Evolutionary conservation across 2,888 invertebrate species (phyloP), one percentile per base, ranked within the genome.

Genomic region (Doris montereyensis): DNA sequence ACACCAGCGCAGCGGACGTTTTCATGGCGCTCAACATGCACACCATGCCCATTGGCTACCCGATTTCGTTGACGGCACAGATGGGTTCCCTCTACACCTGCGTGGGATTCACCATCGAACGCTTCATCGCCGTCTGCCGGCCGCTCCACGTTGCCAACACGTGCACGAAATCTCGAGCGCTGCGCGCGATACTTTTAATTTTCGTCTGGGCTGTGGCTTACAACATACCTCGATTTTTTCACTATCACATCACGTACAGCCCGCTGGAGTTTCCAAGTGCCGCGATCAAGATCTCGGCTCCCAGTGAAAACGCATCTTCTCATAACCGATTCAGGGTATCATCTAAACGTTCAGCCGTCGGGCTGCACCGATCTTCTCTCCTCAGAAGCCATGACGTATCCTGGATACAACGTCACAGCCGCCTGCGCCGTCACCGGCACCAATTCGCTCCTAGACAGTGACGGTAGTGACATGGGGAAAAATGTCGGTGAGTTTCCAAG

Each of bases 41-140:
- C 88, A 94, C 97, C 85, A 95, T 96, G 80, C 95, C 95, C 17
- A 93, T 94, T 84, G 94, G 96, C 17, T 91, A 91, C 79, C 97
- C 97, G 21, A 91, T 97, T 41, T 96, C 96, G 8, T 94, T 96
- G 90, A 95, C 95, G 57, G 95, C 96, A 79, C 97, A 98, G 92
- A 97, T 97, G 83, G 96, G 97, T 79, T 97, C 97, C 78, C 97
- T 97, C 82, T 98, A 98, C 92, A 94, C 98, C 88, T 94, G 94
- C 4, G 91, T 94, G 70, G 93, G 93, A 13, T 93, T 94, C 81
- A 94, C 94, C 0, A 92, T 97, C 85, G 98, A 98, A 91, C 94
- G 98, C 79, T 99, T 97, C 93, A 96, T 98, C 82, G 97, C 97
- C 1, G 92, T 93, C 0, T 92, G 93, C 81, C 90, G 91, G 89